Percentiles rank a stretch among this genome's conserved stretches.
These are phyloP conservation scores for Agelastica alni DNA, from an alignment of 2,888 invertebrate genomes.

Conservation along the genomic window DNA sequence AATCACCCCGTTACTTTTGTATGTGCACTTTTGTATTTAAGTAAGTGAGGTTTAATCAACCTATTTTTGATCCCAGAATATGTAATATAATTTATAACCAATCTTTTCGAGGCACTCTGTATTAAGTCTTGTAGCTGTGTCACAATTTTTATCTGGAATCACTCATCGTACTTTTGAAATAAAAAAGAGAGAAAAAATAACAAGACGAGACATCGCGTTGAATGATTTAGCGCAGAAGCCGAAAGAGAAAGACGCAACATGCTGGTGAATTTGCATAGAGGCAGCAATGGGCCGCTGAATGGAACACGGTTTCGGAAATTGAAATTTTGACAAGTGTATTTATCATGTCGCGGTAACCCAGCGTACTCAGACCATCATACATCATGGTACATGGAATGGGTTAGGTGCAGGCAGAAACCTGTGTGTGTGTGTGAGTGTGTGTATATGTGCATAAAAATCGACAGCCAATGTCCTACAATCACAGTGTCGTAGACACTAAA, in stretches of 20 bases:
- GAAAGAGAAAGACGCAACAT: conserved; percentile 26
- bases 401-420: conserved; percentile 25
- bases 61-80: too few species aligned
- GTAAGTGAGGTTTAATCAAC: too few species aligned
- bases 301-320: conserved; percentile 53
- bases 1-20: too few species aligned
- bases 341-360: conserved; percentile 51
- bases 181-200: background rate
- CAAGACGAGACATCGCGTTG: background rate
- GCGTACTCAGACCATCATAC: conserved; percentile 44
- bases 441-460: conserved; percentile 30
- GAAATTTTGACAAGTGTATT: conserved; percentile 56
- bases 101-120: too few species aligned
- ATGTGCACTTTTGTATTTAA: too few species aligned
- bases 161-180: too few species aligned
- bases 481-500: conserved; percentile 14
- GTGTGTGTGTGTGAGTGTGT: too few species aligned
- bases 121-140: too few species aligned
- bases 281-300: conserved; percentile 44
- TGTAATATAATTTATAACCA: too few species aligned
- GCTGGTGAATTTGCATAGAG: conserved; percentile 47
- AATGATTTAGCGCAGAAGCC: conserved; percentile 10
- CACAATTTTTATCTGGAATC: too few species aligned
- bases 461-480: conserved; percentile 20
- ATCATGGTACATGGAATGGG: conserved; percentile 42